Percentiles rank a stretch among this genome's conserved stretches.
These are phyloP conservation scores for Pterostichus madidus DNA, from an alignment of 2,888 invertebrate species.

Conservation along the genomic window DNA sequence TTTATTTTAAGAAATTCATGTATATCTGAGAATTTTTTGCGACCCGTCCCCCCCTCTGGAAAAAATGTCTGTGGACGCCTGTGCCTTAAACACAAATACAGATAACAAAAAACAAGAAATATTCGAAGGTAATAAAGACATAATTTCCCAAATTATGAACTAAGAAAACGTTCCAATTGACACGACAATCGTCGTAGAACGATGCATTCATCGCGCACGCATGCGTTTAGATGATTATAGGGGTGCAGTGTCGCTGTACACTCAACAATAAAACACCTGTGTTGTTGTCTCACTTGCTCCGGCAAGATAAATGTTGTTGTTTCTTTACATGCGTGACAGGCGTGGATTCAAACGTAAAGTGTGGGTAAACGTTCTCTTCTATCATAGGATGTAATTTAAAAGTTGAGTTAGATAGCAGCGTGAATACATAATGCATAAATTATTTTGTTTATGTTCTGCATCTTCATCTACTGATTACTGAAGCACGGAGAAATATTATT, in stretches of 20 bases:
- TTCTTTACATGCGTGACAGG: constrained; percentile 31
- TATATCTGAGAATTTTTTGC: no score
- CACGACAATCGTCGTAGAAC: constrained; percentile 45
- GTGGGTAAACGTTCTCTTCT: constrained; percentile 27
- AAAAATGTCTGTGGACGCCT: no score
- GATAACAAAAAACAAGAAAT: constrained; percentile 19
- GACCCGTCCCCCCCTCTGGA: no score
- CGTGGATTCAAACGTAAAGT: constrained; percentile 31
- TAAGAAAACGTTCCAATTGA: constrained; percentile 53
- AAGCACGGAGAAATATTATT: not conserved
- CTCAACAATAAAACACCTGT: constrained; percentile 47
- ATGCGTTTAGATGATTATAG: constrained; percentile 55
- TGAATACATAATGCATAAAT: constrained; percentile 32
- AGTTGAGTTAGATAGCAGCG: not conserved
- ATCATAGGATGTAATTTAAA: constrained; percentile 13
- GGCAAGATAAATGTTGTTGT: not conserved
- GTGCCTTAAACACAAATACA: constrained; percentile 4
- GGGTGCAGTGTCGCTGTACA: constrained; percentile 48
- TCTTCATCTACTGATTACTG: constrained; percentile 14
- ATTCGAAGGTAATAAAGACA: constrained; percentile 54
- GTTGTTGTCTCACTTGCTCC: constrained; percentile 19
- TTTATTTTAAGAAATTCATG: no score
- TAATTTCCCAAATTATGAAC: constrained; percentile 54
- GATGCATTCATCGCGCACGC: constrained; percentile 30
- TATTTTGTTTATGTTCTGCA: constrained; percentile 37